Percentiles rank a stretch among this genome's conserved stretches.
phyloP scores from a whole-genome alignment of 2,113 vertebrate genomes.

The Felis chaus region DNA sequence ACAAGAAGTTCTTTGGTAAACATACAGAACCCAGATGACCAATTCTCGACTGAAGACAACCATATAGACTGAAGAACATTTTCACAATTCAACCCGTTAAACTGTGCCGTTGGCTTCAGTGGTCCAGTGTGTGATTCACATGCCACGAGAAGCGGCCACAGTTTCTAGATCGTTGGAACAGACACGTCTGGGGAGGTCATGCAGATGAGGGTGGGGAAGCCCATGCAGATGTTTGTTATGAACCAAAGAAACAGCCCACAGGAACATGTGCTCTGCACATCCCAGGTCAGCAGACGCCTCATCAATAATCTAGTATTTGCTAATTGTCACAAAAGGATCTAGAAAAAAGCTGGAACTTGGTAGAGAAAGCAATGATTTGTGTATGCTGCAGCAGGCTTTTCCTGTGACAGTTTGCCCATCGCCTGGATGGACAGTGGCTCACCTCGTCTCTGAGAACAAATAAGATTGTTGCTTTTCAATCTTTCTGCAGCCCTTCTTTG shows the following conservation, averaged over 20 bases:
- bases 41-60: conserved; percentile 91
- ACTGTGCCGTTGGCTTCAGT: background rate
- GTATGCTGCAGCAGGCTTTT: background rate
- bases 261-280: rapidly evolving
- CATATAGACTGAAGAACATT: conserved; percentile 84
- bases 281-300: background rate
- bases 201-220: rapidly evolving
- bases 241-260: background rate
- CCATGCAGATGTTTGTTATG: rapidly evolving
- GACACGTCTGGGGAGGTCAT: background rate
- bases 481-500: background rate
- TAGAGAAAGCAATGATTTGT: background rate
- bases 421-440: background rate
- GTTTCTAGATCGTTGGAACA: background rate
- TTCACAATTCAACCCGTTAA: background rate
- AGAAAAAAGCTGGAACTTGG: background rate
- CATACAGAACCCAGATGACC: conserved; percentile 93
- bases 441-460: background rate
- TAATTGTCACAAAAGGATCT: background rate
- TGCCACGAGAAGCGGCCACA: background rate
- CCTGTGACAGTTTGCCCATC: background rate
- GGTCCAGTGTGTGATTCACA: background rate
- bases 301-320: background rate
- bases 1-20: conserved; percentile 71
- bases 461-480: background rate